phyloP scores from a whole-genome alignment of 2,113 vertebrate species.

The Actinemys pallida region DNA sequence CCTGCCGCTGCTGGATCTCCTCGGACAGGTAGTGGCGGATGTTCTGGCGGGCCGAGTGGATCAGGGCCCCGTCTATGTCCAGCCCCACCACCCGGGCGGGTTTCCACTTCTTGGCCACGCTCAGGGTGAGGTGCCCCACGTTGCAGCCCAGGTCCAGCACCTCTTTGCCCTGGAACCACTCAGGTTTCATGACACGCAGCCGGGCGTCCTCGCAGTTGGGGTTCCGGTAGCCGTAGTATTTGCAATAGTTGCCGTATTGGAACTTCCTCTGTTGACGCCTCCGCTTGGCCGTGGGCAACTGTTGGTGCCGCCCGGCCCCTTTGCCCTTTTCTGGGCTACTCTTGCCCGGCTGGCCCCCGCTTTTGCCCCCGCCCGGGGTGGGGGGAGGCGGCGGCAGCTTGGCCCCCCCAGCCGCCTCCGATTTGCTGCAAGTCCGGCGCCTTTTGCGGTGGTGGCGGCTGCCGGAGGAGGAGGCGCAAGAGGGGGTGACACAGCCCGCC shows the following conservation, averaged over 20 bases:
- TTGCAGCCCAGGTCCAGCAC: conserved; percentile 91
- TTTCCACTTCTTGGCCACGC: conserved; percentile 82
- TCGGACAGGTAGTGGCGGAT: conserved; percentile 90
- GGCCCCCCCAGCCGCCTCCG: conserved; percentile 55
- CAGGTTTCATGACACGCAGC: conserved; percentile 80
- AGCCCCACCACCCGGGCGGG: conserved; percentile 88
- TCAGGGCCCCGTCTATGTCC: conserved; percentile 85
- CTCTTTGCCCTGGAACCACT: conserved; percentile 88
- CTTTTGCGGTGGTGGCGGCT: conserved; percentile 79
- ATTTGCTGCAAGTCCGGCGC: conserved; percentile 83
- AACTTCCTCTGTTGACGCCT: conserved; percentile 80
- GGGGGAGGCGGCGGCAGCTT: conserved; percentile 23
- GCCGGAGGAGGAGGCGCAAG: conserved; percentile 16
- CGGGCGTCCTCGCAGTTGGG: conserved; percentile 81
- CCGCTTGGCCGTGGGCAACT: conserved; percentile 55
- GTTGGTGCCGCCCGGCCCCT: conserved; percentile 38
- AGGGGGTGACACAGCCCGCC: conserved; percentile 27
- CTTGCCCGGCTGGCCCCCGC: not conserved
- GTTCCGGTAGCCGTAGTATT: conserved; percentile 90
- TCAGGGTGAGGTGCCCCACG: conserved; percentile 88
- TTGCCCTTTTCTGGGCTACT: conserved; percentile 55
- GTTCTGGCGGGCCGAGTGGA: conserved; percentile 87
- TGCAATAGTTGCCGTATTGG: conserved; percentile 87
- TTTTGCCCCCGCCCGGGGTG: not conserved
- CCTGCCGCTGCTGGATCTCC: conserved; percentile 76